Evolutionary conservation across 2,113 vertebrate genomes (phyloP).

Genomic region (Gnathonemus longibarbis): DNA sequence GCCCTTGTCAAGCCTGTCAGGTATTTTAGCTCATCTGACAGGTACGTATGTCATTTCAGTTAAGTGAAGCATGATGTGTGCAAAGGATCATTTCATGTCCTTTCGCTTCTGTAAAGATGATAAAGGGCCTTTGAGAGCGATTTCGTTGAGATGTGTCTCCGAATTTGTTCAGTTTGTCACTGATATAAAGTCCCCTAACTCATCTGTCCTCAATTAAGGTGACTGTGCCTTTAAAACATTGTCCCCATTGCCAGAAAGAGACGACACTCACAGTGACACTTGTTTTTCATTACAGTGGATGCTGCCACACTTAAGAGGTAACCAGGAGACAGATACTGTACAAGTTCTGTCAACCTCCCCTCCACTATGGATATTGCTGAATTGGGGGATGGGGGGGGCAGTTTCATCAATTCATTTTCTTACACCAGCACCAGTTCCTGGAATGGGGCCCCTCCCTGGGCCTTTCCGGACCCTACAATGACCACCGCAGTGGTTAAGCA

Average conservation of each 20-base stretch:
- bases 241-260: neutral
- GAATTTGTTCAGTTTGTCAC: neutral
- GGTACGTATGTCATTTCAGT: neutral
- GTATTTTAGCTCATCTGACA: neutral
- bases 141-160: neutral
- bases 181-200: neutral
- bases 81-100: neutral
- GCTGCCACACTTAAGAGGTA: neutral
- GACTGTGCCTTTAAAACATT: neutral
- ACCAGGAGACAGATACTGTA: neutral
- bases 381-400: neutral
- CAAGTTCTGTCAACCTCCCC: neutral
- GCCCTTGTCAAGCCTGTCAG: neutral
- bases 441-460: neutral
- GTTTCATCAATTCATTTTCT: neutral
- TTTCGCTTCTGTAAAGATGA: neutral
- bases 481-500: neutral
- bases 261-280: neutral
- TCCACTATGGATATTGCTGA: neutral
- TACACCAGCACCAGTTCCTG: neutral
- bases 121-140: neutral
- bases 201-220: neutral
- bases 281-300: neutral
- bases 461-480: neutral
- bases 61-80: neutral